A percentile compares a stretch with the other conserved stretches of the same genome.
These are phyloP conservation scores for Podotricha telesiphe DNA, from an alignment of 2,888 invertebrate genomes.

Conservation along the genomic window DNA sequence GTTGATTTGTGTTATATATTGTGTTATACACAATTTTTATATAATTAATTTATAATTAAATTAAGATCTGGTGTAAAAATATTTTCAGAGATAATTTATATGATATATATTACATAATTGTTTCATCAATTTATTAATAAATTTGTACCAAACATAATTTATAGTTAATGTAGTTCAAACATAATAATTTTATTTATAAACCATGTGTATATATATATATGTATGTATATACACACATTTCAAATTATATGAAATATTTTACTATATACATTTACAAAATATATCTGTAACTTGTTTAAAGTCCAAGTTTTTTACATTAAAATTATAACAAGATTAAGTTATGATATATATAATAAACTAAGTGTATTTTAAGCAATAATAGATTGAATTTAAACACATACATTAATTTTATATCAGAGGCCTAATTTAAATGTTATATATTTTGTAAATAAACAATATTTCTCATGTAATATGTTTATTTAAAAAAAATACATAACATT, in stretches of 20 bases:
- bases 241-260: background rate
- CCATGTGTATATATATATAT: background rate
- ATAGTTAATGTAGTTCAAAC: background rate
- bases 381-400: background rate
- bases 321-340: background rate
- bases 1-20: constrained; percentile 26
- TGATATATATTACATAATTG: background rate
- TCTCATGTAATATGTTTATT: too few relatives aligned
- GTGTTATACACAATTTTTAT: constrained; percentile 14
- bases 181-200: constrained; percentile 4
- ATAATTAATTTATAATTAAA: constrained; percentile 18
- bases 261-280: background rate
- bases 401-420: background rate
- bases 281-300: background rate
- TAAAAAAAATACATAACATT: too few relatives aligned
- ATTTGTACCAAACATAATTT: constrained; percentile 3
- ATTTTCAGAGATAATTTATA: background rate
- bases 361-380: constrained; percentile 14
- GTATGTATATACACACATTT: background rate
- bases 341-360: background rate
- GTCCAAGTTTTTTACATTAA: background rate
- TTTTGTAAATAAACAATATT: background rate
- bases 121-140: background rate
- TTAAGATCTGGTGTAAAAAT: constrained; percentile 3
- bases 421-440: background rate